These are phyloP conservation scores for Entomobrya proxima DNA, from an alignment of 2,888 invertebrate species.

Conservation along the genomic window DNA sequence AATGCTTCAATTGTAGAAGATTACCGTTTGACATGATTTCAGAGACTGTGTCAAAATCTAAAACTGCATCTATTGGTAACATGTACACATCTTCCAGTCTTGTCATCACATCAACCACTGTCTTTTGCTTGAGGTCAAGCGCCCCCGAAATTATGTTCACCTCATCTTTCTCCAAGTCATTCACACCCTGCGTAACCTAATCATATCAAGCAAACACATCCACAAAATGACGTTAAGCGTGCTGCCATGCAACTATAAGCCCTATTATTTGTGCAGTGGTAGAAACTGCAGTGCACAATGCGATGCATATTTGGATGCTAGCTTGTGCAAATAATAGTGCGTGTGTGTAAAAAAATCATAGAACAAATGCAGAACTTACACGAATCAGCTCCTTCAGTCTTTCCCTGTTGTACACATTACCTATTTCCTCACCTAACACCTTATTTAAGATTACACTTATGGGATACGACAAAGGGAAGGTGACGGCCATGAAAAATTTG, in stretches of 20 bases:
- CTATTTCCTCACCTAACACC: constrained; percentile 96
- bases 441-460: constrained; percentile 92
- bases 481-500: constrained; percentile 93
- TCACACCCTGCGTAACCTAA: constrained; percentile 77
- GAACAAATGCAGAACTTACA: constrained; percentile 79
- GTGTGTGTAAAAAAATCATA: background rate
- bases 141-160: constrained; percentile 81
- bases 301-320: background rate
- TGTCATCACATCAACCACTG: constrained; percentile 81
- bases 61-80: constrained; percentile 79
- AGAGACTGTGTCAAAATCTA: constrained; percentile 81
- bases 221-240: constrained; percentile 34
- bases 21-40: constrained; percentile 79
- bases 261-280: background rate
- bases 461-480: constrained; percentile 94
- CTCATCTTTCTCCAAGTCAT: constrained; percentile 78
- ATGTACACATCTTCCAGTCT: constrained; percentile 81
- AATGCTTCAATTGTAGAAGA: background rate
- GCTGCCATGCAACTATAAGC: background rate
- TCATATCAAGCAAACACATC: constrained; percentile 18
- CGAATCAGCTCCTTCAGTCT: constrained; percentile 95
- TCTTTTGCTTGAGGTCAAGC: constrained; percentile 80
- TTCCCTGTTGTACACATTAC: constrained; percentile 96
- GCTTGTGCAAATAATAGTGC: background rate
- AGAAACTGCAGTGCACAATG: background rate